These are phyloP conservation scores for Cyprinella venusta DNA, from an alignment of 2,797 vertebrate genomes.

Conservation along the genomic window DNA sequence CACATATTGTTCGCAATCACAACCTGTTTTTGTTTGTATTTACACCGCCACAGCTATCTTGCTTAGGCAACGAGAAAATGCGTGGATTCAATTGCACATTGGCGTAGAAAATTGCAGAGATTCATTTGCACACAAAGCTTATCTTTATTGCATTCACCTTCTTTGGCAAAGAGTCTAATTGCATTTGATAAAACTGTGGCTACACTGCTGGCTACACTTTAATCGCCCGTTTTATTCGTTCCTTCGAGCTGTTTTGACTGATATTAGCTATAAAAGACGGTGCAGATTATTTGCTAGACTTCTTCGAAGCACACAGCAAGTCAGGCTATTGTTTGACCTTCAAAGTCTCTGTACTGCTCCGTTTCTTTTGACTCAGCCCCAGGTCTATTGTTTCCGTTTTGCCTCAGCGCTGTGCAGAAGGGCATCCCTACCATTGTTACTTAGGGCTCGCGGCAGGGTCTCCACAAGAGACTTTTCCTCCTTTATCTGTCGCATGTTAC, in stretches of 20 bases:
- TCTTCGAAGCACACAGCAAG: slow-evolving; percentile 48
- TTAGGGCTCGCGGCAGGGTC: slow-evolving; percentile 66
- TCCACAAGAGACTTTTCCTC: slow-evolving; percentile 44
- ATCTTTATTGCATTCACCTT: slow-evolving; percentile 38
- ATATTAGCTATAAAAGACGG: slow-evolving; percentile 26
- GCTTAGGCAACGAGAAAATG: background rate
- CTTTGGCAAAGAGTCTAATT: slow-evolving; percentile 50
- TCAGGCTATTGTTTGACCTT: slow-evolving; percentile 77
- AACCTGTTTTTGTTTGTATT: no score
- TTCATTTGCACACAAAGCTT: background rate
- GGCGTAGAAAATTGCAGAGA: background rate
- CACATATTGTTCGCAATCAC: no score
- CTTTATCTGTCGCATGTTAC: slow-evolving; percentile 53
- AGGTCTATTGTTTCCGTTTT: slow-evolving; percentile 72
- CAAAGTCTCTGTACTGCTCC: slow-evolving; percentile 62
- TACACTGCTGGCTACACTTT: slow-evolving; percentile 21
- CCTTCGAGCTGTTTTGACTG: slow-evolving; percentile 47
- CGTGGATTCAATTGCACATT: background rate
- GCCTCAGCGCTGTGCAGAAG: slow-evolving; percentile 60
- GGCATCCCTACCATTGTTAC: slow-evolving; percentile 69
- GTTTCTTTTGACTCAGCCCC: slow-evolving; percentile 57
- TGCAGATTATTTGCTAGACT: slow-evolving; percentile 3
- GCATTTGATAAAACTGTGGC: slow-evolving; percentile 42
- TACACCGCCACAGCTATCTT: slow-evolving; percentile 5
- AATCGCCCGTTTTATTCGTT: slow-evolving; percentile 36